Evolutionary conservation across 2,888 invertebrate species (phyloP), one percentile per base, ranked within the genome.

Genomic region (Conistra vaccinii): DNA sequence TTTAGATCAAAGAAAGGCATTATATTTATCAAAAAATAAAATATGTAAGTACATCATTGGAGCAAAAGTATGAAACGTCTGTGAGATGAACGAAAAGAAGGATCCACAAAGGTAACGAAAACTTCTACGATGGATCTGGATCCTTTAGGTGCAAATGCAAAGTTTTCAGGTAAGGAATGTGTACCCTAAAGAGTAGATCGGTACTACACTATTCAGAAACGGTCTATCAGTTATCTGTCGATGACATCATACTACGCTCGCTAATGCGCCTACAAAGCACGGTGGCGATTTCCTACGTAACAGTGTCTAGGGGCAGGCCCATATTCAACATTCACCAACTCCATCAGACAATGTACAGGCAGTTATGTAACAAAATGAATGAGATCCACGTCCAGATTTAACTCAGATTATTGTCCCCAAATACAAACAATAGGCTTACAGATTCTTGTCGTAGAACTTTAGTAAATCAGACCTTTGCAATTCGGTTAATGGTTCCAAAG

Each of bases 291-390:
- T 35, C 58, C 26, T 68, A 73, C 72, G 53, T 78, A 78, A 67
- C 32, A 51, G 26, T 32, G 14, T 61, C 60, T 55, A 58, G 71
- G 26, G 32, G 42, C 60, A 68, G 29, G 55, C n/a, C 42, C 51
- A 55, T 45, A 80, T 66, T 45, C 26, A 53, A 66, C 61, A 69
- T 73, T 78, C 61, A 81, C 83, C 65, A 69, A 61, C 26, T 53
- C 55, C n/a, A 61, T 65, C 51, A 69, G 26, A 69, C 68, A 65
- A 65, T 51, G 5, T 63, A 60, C 39, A 20, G 5, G 17, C 53
- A 45, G 3, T 81, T 72, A 78, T 17, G 57, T 69, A 78, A 78
- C 48, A 73, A 81, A 55, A 69, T 58, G 20, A 66, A 71, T 68
- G 58, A 65, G 53, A 73, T 72, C 51, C 51, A 80, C 71, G 67